Evolutionary conservation across 1,140 invertebrate species (phyloP), one percentile per base, ranked within the genome.

Genomic region (Xylocopa sonorina): DNA sequence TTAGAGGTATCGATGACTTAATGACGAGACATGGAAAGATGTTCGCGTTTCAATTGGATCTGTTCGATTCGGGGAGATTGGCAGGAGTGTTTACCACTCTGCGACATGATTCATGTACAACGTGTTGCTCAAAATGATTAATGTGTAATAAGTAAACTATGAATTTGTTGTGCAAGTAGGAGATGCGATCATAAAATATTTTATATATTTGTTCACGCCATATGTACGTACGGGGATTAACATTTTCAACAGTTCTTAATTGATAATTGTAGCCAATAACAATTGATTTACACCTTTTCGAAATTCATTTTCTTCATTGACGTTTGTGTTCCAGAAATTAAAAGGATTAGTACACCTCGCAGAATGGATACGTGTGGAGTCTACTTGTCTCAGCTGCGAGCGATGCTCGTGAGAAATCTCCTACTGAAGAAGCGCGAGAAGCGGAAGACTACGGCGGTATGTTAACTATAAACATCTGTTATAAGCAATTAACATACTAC

Each of bases 361-460:
- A 92, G 74, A 71, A 92, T 93, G 92, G 90, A 87, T 78, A 89
- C 88, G 85, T 93, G 90, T 80, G 87, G 88, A 80, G 89, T 92
- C 81, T 92, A 92, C 82, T 85, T 91, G 89, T 94, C 94, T 74
- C 95, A 96, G 88, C 91, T 96, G 72, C 94, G 94, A 92, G 95
- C 96, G 41, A 96, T 95, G 93, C 93, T 96, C 84, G 93, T 95
- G 81, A 93, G 95, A 81, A 96, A 96, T 91, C 92, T 96, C 81
- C 92, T 96, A 79, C 92, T 96, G 55, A 96, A 96, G 91, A 96
- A 95, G 89, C 92, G 95, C 62, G 95, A 96, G 79, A 96, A 95
- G 82, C 93, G 95, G 87, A 96, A 96, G 92, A 96, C 96, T 27
- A 94, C 94, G 74, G 95, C 95, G 85, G 95, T 96, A 90, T 93